Base-by-base conservation (phyloP, 2,113 vertebrate genomes). In the Accipiter virgatus region DNA sequence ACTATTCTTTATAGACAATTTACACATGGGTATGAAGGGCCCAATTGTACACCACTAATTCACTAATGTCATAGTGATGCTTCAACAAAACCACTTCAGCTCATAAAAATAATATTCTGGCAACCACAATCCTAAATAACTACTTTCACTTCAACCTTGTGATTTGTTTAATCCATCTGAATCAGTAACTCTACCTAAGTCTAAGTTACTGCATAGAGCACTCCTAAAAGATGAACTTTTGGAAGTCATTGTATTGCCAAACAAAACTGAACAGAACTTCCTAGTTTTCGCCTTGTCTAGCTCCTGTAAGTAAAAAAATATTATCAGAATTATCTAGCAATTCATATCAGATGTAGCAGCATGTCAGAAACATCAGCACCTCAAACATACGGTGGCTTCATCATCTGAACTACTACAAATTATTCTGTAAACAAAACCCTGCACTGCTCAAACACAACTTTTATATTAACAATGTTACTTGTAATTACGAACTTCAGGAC, bases 41-140 rank as follows among this genome's bases (percentile, higher is more conserved):
- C 52, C 75, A 72, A 47, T 90, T n/a, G 15, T 29, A 83, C 58
- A 90, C 38, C n/a, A 75, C 36, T 86, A 92, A 92, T 86, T 83
- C 88, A 81, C 42, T 77, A 67, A 83, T 55, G 55, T 32, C 45
- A 59, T 23, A 78, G n/a, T 9, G 23, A 95, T 88, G 80, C 73
- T 95, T 88, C 90, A 79, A 11, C 78, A 62, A 70, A 95, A 93
- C 45, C 90, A 83, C 67, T 83, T 88, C 45, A 77, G 63, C 79
- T 92, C 71, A 78, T 90, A 92, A 90, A 94, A 95, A 70, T 58
- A 82, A 75, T 50, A 56, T 22, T 56, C 36, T 80, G 82, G 31
- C 62, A 88, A 77, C 50, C 81, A 93, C 70, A 80, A 58, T 56
- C 66, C 71, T 66, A 58, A 92, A 70, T 29, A 91, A 91, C 53